Conservation (phyloP, 2,113 vertebrate species). For the Prinia subflava region DNA sequence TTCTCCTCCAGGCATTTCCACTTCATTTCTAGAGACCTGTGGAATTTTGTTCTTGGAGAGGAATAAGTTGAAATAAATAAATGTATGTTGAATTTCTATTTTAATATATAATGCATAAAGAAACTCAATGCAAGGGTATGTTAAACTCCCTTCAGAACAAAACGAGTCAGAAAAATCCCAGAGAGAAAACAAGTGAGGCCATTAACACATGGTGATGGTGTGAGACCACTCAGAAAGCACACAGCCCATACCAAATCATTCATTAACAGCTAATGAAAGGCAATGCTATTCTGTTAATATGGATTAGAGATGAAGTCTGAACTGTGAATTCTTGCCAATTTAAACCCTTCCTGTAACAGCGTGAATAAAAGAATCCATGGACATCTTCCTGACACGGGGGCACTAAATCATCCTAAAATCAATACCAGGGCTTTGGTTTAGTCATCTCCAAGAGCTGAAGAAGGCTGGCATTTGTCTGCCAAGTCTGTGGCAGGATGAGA, state of each 20-base stretch:
- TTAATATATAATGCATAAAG: neutral
- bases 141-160: neutral
- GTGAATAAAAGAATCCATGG: neutral
- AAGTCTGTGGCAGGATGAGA: constrained; percentile 27
- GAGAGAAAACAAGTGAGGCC: neutral
- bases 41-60: neutral
- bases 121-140: neutral
- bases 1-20: neutral
- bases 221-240: neutral
- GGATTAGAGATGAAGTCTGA: neutral
- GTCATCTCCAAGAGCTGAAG: neutral
- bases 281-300: neutral
- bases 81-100: neutral
- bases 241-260: neutral
- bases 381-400: neutral
- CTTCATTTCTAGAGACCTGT: neutral
- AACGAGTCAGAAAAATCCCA: neutral
- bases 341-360: neutral
- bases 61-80: neutral
- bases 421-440: neutral
- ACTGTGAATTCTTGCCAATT: neutral
- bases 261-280: constrained; percentile 24
- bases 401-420: constrained; percentile 26
- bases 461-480: constrained; percentile 40
- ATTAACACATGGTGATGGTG: neutral